Conservation (phyloP, 2,888 invertebrate species). For the Tetropium fuscum region DNA sequence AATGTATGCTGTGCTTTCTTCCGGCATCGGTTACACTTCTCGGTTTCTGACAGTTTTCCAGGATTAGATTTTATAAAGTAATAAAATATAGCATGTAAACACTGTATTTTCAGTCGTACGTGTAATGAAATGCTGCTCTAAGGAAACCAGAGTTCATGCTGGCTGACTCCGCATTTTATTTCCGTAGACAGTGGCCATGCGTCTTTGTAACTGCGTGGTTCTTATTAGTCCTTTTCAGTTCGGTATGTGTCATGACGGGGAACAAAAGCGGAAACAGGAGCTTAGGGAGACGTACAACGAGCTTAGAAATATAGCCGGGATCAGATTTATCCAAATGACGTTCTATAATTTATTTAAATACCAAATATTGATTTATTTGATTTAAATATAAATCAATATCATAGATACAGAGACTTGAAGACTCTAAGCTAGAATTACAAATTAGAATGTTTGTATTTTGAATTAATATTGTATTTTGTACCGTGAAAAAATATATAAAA, state of each 20-base stretch:
- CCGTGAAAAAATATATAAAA: too few species aligned
- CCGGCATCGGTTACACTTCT: constrained; percentile 9
- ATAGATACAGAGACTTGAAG: too few species aligned
- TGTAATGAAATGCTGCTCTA: constrained; percentile 6
- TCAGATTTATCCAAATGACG: too few species aligned
- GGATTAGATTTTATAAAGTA: constrained; percentile 20
- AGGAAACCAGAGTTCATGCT: neutral
- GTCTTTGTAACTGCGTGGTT: constrained; percentile 2
- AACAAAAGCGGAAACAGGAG: too few species aligned
- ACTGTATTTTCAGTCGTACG: constrained; percentile 16
- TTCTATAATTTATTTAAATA: too few species aligned
- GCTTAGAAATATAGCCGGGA: too few species aligned
- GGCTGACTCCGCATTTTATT: neutral
- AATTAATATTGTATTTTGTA: too few species aligned
- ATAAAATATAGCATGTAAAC: constrained; percentile 15
- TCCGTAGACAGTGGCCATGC: neutral
- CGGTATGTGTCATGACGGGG: neutral
- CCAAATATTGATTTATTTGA: too few species aligned
- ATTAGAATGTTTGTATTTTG: too few species aligned
- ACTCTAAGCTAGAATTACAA: too few species aligned
- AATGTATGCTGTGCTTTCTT: neutral
- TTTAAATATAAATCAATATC: too few species aligned
- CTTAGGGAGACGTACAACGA: too few species aligned
- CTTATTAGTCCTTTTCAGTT: neutral
- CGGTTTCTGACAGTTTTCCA: constrained; percentile 4